Conservation (phyloP, 2,797 vertebrate species). For the Muscicapa comitata region DNA sequence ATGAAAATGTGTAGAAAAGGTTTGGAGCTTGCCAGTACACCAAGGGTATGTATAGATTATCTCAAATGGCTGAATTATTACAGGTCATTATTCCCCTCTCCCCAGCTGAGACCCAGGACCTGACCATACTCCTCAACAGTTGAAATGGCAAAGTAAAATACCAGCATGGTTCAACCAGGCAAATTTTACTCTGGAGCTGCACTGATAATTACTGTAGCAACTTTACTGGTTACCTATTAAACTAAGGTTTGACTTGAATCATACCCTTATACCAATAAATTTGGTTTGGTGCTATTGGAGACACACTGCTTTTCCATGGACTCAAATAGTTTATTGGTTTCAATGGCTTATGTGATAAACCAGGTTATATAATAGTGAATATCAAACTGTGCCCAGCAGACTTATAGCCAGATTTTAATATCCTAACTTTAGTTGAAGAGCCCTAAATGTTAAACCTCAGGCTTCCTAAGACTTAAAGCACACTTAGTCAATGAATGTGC, state of each 20-base stretch:
- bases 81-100: background rate
- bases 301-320: background rate
- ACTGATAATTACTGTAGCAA: background rate
- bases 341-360: background rate
- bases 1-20: background rate
- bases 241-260: background rate
- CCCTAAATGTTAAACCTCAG: background rate
- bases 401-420: background rate
- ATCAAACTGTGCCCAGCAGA: background rate
- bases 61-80: background rate
- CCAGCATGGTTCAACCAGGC: background rate
- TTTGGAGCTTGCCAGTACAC: background rate
- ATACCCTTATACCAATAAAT: background rate
- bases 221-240: slow-evolving; percentile 25
- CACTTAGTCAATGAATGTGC: background rate
- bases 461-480: background rate
- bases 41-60: background rate
- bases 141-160: background rate
- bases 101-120: background rate
- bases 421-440: background rate
- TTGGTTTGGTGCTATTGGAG: background rate
- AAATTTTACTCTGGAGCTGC: background rate
- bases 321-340: background rate
- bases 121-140: background rate
- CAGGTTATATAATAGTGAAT: background rate